These are phyloP conservation scores for Escarpia spicata DNA, from an alignment of 2,888 invertebrate species.

Conservation along the genomic window DNA sequence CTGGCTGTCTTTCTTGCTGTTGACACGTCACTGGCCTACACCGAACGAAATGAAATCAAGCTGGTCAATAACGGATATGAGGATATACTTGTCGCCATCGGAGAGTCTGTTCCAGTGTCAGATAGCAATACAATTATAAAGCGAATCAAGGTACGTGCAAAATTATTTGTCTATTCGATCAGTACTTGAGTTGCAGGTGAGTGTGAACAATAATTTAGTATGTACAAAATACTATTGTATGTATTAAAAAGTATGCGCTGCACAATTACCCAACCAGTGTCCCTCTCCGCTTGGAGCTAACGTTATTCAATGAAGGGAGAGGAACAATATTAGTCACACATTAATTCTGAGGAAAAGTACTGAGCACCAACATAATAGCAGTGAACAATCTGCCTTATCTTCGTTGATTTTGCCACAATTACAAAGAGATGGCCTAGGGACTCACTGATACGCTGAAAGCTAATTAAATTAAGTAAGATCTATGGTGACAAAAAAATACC, in stretches of 20 bases:
- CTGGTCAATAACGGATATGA: constrained; percentile 27
- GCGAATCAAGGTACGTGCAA: neutral
- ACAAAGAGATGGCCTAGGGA: no score
- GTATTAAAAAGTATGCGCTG: neutral
- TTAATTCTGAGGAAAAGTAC: no score
- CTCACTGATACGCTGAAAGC: no score
- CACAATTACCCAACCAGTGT: no score
- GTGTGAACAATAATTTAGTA: neutral
- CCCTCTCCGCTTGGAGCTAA: no score
- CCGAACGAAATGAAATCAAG: constrained; percentile 27
- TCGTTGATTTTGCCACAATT: no score
- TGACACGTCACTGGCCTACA: constrained; percentile 30
- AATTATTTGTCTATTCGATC: neutral
- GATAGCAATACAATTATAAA: neutral
- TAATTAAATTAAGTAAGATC: no score
- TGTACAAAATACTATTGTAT: neutral
- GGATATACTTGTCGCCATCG: neutral
- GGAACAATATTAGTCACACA: no score
- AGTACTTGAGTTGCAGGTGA: neutral
- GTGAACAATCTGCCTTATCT: no score
- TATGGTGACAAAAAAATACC: no score
- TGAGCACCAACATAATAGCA: no score
- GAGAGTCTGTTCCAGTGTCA: neutral
- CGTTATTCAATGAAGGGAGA: no score
- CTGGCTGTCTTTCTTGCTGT: constrained; percentile 23